Percentiles rank a stretch among this genome's conserved stretches.
phyloP scores from a whole-genome alignment of 2,113 vertebrate genomes.

The Brienomyrus longianalis region DNA sequence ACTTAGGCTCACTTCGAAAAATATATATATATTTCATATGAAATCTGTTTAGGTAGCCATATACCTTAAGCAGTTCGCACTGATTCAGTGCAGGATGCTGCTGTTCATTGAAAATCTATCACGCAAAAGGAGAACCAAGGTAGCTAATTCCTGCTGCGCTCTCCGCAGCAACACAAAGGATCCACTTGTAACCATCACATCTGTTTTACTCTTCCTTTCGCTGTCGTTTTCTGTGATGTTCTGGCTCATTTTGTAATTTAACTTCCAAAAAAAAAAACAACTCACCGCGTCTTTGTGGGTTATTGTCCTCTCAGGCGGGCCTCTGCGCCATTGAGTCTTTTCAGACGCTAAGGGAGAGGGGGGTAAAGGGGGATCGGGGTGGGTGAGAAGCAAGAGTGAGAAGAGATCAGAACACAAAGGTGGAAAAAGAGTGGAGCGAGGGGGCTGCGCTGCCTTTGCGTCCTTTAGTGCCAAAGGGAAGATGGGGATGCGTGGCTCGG shows the following conservation, averaged over 20 bases:
- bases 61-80: neutral
- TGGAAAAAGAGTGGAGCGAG: slow-evolving; percentile 33
- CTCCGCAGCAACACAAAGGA: slow-evolving; percentile 35
- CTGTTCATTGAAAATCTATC: slow-evolving; percentile 21
- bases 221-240: slow-evolving; percentile 33
- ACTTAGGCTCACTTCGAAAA: neutral
- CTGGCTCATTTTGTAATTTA: slow-evolving; percentile 46
- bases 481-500: slow-evolving; percentile 20
- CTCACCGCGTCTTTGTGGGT: slow-evolving; percentile 73
- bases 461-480: slow-evolving; percentile 15
- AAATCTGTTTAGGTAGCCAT: neutral
- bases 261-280: slow-evolving; percentile 35
- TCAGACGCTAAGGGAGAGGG: slow-evolving; percentile 69
- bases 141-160: slow-evolving; percentile 42
- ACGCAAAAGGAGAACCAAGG: slow-evolving; percentile 35
- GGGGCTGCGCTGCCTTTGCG: slow-evolving; percentile 28
- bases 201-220: slow-evolving; percentile 29
- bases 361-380: slow-evolving; percentile 39
- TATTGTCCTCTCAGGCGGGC: slow-evolving; percentile 74
- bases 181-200: slow-evolving; percentile 16
- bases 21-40: neutral
- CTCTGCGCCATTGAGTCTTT: slow-evolving; percentile 74
- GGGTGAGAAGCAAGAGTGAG: slow-evolving; percentile 60
- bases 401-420: slow-evolving; percentile 67
- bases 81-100: neutral